phyloP scores from a whole-genome alignment of 2,113 vertebrate genomes.

The Hemiprocne comata region DNA sequence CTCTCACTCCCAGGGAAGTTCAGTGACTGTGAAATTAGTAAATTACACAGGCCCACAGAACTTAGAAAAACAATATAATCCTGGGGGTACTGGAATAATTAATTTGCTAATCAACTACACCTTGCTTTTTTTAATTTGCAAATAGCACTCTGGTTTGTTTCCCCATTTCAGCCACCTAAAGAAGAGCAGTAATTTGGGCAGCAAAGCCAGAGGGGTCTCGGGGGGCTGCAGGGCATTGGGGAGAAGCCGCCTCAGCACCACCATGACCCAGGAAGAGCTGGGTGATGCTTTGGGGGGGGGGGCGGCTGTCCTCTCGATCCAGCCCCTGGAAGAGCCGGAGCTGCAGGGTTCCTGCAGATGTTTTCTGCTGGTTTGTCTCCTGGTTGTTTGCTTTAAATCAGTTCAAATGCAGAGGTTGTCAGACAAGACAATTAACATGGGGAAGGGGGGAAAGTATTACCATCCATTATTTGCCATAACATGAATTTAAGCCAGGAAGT shows the following conservation, averaged over 20 bases:
- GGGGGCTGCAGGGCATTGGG: too few species aligned
- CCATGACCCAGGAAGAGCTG: background rate
- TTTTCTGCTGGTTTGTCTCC: background rate
- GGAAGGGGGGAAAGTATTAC: constrained; percentile 69
- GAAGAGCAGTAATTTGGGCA: constrained; percentile 6
- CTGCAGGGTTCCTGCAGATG: background rate
- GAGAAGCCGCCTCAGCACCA: rapidly evolving
- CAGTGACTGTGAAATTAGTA: constrained; percentile 78
- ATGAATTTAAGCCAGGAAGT: constrained; percentile 66
- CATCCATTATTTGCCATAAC: constrained; percentile 74
- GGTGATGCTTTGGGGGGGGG: background rate
- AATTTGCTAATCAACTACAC: constrained; percentile 80
- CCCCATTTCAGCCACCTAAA: constrained; percentile 16
- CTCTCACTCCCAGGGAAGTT: constrained; percentile 68
- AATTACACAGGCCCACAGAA: constrained; percentile 65
- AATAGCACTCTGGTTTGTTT: constrained; percentile 5
- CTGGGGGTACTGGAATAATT: constrained; percentile 78
- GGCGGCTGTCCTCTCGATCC: background rate
- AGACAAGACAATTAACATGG: constrained; percentile 67
- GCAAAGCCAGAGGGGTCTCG: background rate
- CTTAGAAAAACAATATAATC: constrained; percentile 72
- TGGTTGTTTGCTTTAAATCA: constrained; percentile 65
- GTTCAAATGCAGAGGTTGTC: constrained; percentile 55
- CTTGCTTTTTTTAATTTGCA: constrained; percentile 62
- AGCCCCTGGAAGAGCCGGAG: background rate